Conservation (phyloP, 2,888 invertebrate genomes). For the Aspidiotus rigidus region DNA sequence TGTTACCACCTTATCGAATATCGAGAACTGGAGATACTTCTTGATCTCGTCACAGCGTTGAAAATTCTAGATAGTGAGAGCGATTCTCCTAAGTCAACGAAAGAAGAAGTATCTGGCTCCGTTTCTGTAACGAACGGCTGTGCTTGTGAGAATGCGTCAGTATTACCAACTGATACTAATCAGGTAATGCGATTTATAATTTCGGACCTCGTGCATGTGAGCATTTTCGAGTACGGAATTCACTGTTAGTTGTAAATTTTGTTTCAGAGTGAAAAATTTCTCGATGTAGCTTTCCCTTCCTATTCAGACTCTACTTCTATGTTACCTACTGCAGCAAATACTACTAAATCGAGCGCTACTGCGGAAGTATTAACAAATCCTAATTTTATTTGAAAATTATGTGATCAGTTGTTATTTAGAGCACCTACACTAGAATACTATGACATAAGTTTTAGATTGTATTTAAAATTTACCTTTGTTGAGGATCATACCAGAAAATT, state of each 20-base stretch:
- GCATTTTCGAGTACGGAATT: not conserved
- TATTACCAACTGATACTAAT: slow-evolving; percentile 19
- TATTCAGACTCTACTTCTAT: slow-evolving; percentile 27
- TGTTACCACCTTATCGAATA: slow-evolving; percentile 87
- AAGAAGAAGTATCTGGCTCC: not conserved
- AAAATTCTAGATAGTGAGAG: slow-evolving; percentile 39
- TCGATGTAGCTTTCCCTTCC: slow-evolving; percentile 20
- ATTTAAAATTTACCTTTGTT: too few species aligned
- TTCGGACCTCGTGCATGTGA: not conserved
- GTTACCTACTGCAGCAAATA: slow-evolving; percentile 27
- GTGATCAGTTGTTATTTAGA: slow-evolving; percentile 24
- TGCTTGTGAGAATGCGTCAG: not conserved
- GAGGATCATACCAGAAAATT: too few species aligned
- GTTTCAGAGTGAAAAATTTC: slow-evolving; percentile 6
- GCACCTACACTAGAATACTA: not conserved
- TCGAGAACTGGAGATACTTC: slow-evolving; percentile 90
- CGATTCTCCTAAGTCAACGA: not conserved
- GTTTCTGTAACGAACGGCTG: slow-evolving; percentile 23
- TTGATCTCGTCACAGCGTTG: slow-evolving; percentile 80
- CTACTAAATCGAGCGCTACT: slow-evolving; percentile 19
- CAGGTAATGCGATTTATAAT: slow-evolving; percentile 6
- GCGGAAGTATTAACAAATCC: slow-evolving; percentile 27
- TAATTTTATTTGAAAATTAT: slow-evolving; percentile 22
- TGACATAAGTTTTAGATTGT: too few species aligned
- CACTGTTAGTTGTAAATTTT: not conserved